Evolutionary conservation across 2,888 invertebrate genomes (phyloP).

Genomic region (Emesis castigata): DNA sequence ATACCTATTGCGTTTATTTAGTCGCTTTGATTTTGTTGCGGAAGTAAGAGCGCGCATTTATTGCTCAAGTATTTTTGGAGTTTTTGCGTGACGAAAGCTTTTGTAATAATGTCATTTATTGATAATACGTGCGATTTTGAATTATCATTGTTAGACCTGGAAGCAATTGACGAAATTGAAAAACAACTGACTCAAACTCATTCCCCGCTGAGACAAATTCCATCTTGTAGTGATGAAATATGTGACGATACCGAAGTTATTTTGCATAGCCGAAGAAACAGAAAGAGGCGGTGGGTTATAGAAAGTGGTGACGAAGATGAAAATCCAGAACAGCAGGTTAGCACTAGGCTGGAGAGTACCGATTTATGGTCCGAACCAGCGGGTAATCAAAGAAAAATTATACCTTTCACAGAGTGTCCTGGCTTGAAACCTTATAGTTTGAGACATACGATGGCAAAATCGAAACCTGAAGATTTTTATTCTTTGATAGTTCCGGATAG

Average conservation of each 20-base stretch:
- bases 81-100: slow-evolving; percentile 37
- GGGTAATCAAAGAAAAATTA: slow-evolving; percentile 65
- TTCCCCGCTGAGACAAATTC: slow-evolving; percentile 36
- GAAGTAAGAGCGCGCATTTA: slow-evolving; percentile 29
- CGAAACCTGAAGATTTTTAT: slow-evolving; percentile 59
- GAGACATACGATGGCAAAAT: slow-evolving; percentile 49
- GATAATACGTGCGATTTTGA: slow-evolving; percentile 55
- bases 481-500: slow-evolving; percentile 59
- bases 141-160: slow-evolving; percentile 51
- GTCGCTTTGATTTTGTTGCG: slow-evolving; percentile 30
- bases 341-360: slow-evolving; percentile 30
- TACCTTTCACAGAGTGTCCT: slow-evolving; percentile 64
- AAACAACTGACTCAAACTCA: slow-evolving; percentile 51
- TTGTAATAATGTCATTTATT: slow-evolving; percentile 43
- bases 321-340: slow-evolving; percentile 26
- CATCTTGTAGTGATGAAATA: slow-evolving; percentile 40
- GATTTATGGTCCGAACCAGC: slow-evolving; percentile 58
- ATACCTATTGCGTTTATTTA: slow-evolving; percentile 18
- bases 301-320: slow-evolving; percentile 36
- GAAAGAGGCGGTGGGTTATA: slow-evolving; percentile 30
- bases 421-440: slow-evolving; percentile 59
- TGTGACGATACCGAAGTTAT: slow-evolving; percentile 46
- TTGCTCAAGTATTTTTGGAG: slow-evolving; percentile 25
- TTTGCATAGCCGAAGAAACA: slow-evolving; percentile 26
- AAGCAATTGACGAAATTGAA: slow-evolving; percentile 61